Conservation (phyloP, 2,113 vertebrate genomes). For the Silurus glanis region DNA sequence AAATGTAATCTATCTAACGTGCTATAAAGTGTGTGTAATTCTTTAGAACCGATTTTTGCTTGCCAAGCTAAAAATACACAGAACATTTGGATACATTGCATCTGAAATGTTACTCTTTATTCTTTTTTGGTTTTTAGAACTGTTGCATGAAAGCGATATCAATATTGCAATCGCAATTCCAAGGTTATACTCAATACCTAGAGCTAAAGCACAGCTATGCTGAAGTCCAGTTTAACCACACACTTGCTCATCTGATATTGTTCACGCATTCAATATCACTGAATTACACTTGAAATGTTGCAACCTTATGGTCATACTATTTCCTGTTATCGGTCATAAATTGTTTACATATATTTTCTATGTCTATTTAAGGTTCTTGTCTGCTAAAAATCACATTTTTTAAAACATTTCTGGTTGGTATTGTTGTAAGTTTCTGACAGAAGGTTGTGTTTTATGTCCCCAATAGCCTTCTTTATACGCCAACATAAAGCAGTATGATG, state of each 20-base stretch:
- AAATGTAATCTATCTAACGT: neutral
- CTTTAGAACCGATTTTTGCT: neutral
- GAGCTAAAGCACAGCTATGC: neutral
- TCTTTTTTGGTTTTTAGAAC: neutral
- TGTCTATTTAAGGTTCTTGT: too few relatives aligned
- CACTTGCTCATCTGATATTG: neutral
- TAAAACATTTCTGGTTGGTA: too few relatives aligned
- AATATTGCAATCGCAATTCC: neutral
- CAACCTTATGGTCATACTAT: too few relatives aligned
- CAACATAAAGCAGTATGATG: neutral
- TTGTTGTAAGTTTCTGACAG: too few relatives aligned
- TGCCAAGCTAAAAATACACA: neutral
- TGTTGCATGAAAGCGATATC: neutral
- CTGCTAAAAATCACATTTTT: too few relatives aligned
- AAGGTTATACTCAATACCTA: too few relatives aligned
- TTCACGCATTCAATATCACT: too few relatives aligned
- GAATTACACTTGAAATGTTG: too few relatives aligned
- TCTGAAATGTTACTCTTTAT: neutral
- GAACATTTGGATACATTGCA: neutral
- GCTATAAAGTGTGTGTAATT: neutral
- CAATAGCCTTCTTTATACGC: too few relatives aligned
- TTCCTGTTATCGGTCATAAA: too few relatives aligned
- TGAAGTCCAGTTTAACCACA: neutral
- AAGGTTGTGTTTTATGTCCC: too few relatives aligned
- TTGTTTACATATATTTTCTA: too few relatives aligned